A percentile compares a stretch with the other conserved stretches of the same genome.
phyloP scores from a whole-genome alignment of 2,888 invertebrate genomes.

The Dromius quadrimaculatus region DNA sequence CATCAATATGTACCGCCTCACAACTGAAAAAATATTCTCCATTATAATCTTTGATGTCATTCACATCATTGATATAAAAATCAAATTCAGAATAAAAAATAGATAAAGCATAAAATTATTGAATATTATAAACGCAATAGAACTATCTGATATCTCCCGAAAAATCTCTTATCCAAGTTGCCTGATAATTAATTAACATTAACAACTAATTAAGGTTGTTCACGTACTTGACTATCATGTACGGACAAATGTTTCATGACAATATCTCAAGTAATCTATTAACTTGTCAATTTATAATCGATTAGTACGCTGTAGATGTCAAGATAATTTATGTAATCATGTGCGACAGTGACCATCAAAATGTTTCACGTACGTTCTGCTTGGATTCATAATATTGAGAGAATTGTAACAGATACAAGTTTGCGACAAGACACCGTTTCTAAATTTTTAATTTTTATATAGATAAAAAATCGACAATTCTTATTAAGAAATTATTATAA shows the following conservation, averaged over 20 bases:
- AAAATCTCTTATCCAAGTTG: conserved; percentile 6
- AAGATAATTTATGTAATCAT: conserved; percentile 29
- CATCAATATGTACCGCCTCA: conserved; percentile 31
- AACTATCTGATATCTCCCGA: neutral
- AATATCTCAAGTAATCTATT: conserved; percentile 49
- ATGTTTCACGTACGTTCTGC: neutral
- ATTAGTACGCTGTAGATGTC: conserved; percentile 38
- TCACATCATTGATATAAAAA: too few species aligned
- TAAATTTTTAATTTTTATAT: too few species aligned
- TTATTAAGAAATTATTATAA: too few species aligned
- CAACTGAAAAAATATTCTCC: conserved; percentile 10
- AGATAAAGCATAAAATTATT: too few species aligned
- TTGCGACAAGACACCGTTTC: too few species aligned
- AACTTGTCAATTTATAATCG: conserved; percentile 47
- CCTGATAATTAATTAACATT: conserved; percentile 18
- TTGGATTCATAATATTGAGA: too few species aligned
- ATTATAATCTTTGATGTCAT: too few species aligned
- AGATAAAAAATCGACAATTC: too few species aligned
- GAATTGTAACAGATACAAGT: too few species aligned
- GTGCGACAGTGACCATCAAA: conserved; percentile 2
- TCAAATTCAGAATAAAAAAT: too few species aligned
- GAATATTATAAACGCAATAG: too few species aligned
- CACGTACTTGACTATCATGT: conserved; percentile 39
- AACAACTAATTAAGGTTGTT: conserved; percentile 41
- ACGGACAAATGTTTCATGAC: conserved; percentile 31